Evolutionary conservation across 2,888 invertebrate genomes (phyloP), one percentile per base, ranked within the genome.

Genomic region (Zhengitettix transpicula): DNA sequence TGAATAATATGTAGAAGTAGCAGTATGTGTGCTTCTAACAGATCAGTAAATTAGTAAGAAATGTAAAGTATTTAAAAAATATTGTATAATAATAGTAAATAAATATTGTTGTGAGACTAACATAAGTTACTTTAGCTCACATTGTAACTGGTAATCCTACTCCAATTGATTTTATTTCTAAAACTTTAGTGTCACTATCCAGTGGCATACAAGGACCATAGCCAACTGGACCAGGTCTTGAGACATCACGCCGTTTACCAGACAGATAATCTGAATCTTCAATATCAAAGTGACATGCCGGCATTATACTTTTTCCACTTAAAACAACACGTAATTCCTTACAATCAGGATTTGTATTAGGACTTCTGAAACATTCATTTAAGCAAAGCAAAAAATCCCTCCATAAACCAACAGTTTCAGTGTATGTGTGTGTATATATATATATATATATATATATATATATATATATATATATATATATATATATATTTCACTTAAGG

Each of bases 281-380:
- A 54, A 85, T 73, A 64, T 85, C 84, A 66, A 87, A 81, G 69
- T 86, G 85, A 66, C 82, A 85, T 66, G 81, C 81, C 0, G 87
- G 85, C 63, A 85, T 74, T 57, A 84, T 67, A 63, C 85, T 82
- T 65, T 77, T 78, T 0, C 78, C 86, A 53, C 69, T 72, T 52
- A 85, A 70, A 51, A 64, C 51, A 16, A 78, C 71, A 14, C 66
- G 65, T 28, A 73, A 65, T 28, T 67, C 65, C 11, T 64, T 16
- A 11, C 66, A 56, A 0, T 72, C 71, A 44, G 80, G 79, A 40
- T 72, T 65, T 57, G 80, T 70, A 66, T 81, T 80, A 62, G 75
- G 73, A 58, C 83, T 78, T 51, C 71, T 71, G 58, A 41, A 61
- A 58, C 16, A 58, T 16, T 47, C 10, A 15, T 15, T 55, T n/a